A percentile compares a stretch with the other conserved stretches of the same genome.
phyloP scores from a whole-genome alignment of 1,140 invertebrate species.

The Physella acuta region DNA sequence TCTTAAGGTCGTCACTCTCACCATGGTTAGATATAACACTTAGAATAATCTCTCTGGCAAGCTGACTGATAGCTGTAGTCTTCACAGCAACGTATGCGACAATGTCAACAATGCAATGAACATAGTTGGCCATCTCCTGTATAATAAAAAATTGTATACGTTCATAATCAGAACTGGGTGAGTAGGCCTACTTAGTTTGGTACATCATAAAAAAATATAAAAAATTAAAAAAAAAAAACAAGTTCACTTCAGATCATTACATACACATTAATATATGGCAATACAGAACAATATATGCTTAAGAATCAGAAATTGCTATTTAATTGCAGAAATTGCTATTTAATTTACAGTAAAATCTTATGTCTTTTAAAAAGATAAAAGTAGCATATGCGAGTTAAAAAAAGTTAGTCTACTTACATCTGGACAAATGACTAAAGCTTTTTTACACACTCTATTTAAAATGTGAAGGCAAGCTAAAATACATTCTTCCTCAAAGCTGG shows the following conservation, averaged over 20 bases:
- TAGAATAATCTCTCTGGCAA: not conserved
- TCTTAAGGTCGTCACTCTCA: not conserved
- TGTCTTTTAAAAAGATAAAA: too few species aligned
- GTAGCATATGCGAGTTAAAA: too few species aligned
- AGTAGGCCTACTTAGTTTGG: not conserved
- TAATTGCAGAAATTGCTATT: too few species aligned
- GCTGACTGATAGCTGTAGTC: not conserved
- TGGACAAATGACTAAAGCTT: conserved; percentile 29
- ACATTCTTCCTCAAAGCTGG: conserved; percentile 28
- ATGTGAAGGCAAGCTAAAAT: conserved; percentile 31
- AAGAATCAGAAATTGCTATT: too few species aligned
- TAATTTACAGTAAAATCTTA: too few species aligned
- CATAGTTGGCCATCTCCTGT: conserved; percentile 14
- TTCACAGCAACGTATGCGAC: not conserved
- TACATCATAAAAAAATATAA: not conserved
- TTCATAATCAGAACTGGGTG: not conserved
- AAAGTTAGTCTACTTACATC: too few species aligned
- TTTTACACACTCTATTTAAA: conserved; percentile 28
- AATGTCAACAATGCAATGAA: conserved; percentile 16
- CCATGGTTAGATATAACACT: too few species aligned
- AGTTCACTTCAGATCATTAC: too few species aligned
- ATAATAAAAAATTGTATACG: not conserved
- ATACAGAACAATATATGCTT: too few species aligned
- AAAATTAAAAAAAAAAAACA: too few species aligned
- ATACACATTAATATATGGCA: too few species aligned